Conservation (phyloP, 2,113 vertebrate genomes). For the Herpailurus yagouaroundi region DNA sequence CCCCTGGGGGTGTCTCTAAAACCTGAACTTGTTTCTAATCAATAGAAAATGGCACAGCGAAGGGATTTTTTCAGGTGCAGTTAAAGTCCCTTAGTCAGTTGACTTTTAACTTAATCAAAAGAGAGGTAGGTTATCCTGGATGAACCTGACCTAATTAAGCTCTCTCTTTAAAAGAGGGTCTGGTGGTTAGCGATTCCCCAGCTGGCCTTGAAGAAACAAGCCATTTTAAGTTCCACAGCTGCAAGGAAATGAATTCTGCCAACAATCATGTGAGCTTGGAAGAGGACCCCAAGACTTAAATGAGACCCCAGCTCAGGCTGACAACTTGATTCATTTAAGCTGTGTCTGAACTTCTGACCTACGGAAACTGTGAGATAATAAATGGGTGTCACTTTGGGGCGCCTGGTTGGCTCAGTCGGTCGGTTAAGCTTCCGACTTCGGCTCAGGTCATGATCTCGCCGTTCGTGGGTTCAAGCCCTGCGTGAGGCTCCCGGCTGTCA, state of each 20-base stretch:
- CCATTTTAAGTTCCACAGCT: not conserved
- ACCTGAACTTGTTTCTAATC: not conserved
- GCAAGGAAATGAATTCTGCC: slow-evolving; percentile 23
- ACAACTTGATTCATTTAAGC: not conserved
- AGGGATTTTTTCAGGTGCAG: not conserved
- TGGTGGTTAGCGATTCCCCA: not conserved
- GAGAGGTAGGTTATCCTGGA: not conserved
- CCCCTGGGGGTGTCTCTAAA: not conserved
- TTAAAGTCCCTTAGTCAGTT: not conserved
- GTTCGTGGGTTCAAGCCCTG: no score
- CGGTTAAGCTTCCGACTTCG: no score
- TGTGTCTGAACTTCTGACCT: not conserved
- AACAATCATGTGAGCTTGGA: not conserved
- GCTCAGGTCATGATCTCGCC: no score
- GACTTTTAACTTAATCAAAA: slow-evolving; percentile 31
- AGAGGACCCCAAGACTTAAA: not conserved
- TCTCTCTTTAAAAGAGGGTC: not conserved
- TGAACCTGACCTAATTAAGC: not conserved
- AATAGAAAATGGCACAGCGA: not conserved
- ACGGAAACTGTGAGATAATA: not conserved
- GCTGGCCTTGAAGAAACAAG: slow-evolving; percentile 22
- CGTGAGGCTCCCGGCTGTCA: no score
- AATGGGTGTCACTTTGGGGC: not conserved
- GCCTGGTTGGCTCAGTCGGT: no score
- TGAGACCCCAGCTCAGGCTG: not conserved